These are phyloP conservation scores for Glossosoma conforme DNA, from an alignment of 1,140 invertebrate species.

Conservation along the genomic window DNA sequence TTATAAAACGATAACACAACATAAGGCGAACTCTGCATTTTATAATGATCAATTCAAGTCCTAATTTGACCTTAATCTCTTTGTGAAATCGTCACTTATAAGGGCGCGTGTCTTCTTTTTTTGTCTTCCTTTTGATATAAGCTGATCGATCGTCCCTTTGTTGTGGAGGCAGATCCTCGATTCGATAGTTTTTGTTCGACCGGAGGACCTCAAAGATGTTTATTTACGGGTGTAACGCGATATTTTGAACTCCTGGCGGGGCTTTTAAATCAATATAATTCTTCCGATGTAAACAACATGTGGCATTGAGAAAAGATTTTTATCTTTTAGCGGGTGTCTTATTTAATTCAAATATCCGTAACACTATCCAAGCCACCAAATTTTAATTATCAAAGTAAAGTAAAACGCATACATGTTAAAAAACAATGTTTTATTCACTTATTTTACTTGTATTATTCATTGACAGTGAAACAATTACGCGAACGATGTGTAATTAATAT, in stretches of 20 bases:
- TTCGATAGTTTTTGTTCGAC: slow-evolving; percentile 8
- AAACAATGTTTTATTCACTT: too few relatives aligned
- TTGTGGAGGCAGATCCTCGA: slow-evolving; percentile 7
- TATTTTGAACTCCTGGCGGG: slow-evolving; percentile 23
- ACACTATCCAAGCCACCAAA: too few relatives aligned
- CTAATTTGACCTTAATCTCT: slow-evolving; percentile 25
- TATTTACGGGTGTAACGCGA: slow-evolving; percentile 27
- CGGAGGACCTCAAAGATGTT: slow-evolving; percentile 12
- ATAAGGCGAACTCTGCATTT: too few relatives aligned
- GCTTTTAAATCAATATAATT: slow-evolving; percentile 21
- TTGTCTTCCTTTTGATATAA: slow-evolving; percentile 13
- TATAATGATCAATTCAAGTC: too few relatives aligned
- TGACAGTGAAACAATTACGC: too few relatives aligned
- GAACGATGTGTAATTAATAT: too few relatives aligned
- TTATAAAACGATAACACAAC: too few relatives aligned
- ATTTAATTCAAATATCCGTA: too few relatives aligned
- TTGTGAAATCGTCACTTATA: slow-evolving; percentile 18
- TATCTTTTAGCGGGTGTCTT: slow-evolving; percentile 9
- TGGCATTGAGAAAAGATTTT: slow-evolving; percentile 13
- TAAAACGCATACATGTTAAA: too few relatives aligned
- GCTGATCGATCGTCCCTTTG: slow-evolving; percentile 28
- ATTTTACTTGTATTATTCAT: too few relatives aligned
- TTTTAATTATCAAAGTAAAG: too few relatives aligned
- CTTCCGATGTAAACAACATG: slow-evolving; percentile 22
- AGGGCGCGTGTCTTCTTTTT: slow-evolving; percentile 26